Evolutionary conservation across 2,888 invertebrate genomes (phyloP).

Genomic region (Heteromurus nitidus): DNA sequence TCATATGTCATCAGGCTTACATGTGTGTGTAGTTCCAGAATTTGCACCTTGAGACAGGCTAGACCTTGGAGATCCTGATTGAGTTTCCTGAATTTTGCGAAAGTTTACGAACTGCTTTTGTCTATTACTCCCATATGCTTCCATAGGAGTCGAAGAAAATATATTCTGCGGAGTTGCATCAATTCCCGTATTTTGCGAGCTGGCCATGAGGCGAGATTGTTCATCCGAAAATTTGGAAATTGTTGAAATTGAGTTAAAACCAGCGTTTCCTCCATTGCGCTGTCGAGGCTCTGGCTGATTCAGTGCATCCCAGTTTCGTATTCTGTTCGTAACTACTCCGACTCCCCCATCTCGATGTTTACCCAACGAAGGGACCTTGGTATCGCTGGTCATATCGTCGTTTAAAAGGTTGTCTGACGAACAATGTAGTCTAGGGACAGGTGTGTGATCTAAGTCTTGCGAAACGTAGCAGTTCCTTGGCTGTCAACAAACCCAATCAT

Average conservation of each 20-base stretch:
- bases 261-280: neutral
- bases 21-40: conserved; percentile 30
- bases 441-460: conserved; percentile 34
- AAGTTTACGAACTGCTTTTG: conserved; percentile 40
- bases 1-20: no score
- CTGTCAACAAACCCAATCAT: no score
- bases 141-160: conserved; percentile 46
- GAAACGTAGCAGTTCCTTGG: no score
- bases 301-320: conserved; percentile 15
- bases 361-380: conserved; percentile 46
- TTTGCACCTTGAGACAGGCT: neutral
- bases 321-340: no score
- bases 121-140: neutral
- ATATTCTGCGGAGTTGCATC: neutral
- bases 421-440: conserved; percentile 53
- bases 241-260: conserved; percentile 29
- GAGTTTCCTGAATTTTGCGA: conserved; percentile 10
- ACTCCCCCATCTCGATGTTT: no score
- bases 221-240: conserved; percentile 36
- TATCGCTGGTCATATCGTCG: conserved; percentile 43
- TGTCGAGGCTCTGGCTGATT: conserved; percentile 3
- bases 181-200: conserved; percentile 2
- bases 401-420: conserved; percentile 43
- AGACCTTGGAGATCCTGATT: conserved; percentile 1
- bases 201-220: conserved; percentile 2